Percentiles rank a stretch among this genome's conserved stretches.
Conservation (phyloP, 2,113 vertebrate genomes). For the Neogale vison region DNA sequence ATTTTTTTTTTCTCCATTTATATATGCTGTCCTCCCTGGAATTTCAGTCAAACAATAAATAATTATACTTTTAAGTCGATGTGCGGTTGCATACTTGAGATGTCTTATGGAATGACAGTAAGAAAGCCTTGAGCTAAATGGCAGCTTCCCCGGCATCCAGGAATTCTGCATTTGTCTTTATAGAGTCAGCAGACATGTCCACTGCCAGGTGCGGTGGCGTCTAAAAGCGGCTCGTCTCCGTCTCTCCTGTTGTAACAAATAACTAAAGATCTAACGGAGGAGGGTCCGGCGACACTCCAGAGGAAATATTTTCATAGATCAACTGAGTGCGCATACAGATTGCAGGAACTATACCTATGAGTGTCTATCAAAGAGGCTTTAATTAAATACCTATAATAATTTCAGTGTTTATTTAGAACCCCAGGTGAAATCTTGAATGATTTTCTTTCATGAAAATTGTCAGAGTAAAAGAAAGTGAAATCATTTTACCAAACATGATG, state of each 20-base stretch:
- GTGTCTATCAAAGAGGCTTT: not conserved
- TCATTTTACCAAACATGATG: not conserved
- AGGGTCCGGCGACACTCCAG: not conserved
- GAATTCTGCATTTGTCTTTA: not conserved
- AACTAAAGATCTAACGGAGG: not conserved
- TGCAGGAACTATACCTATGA: not conserved
- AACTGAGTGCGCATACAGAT: not conserved
- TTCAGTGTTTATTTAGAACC: slow-evolving; percentile 6
- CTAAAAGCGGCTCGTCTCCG: not conserved
- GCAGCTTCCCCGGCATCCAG: not conserved
- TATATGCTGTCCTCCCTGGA: slow-evolving; percentile 48
- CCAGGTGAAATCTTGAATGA: slow-evolving; percentile 61
- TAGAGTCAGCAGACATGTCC: not conserved
- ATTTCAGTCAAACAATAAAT: slow-evolving; percentile 41
- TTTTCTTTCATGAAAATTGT: slow-evolving; percentile 52
- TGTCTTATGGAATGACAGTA: slow-evolving; percentile 9
- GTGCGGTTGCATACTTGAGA: not conserved
- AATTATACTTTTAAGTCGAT: slow-evolving; percentile 9
- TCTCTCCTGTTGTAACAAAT: not conserved
- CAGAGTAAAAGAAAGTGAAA: slow-evolving; percentile 68
- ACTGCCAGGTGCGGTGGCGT: not conserved
- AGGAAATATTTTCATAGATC: not conserved
- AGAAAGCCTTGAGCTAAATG: slow-evolving; percentile 10
- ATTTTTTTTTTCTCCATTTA: slow-evolving; percentile 44
- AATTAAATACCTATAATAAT: slow-evolving; percentile 15